Conservation (phyloP, 2,113 vertebrate species). For the Ceyx cyanopectus region DNA sequence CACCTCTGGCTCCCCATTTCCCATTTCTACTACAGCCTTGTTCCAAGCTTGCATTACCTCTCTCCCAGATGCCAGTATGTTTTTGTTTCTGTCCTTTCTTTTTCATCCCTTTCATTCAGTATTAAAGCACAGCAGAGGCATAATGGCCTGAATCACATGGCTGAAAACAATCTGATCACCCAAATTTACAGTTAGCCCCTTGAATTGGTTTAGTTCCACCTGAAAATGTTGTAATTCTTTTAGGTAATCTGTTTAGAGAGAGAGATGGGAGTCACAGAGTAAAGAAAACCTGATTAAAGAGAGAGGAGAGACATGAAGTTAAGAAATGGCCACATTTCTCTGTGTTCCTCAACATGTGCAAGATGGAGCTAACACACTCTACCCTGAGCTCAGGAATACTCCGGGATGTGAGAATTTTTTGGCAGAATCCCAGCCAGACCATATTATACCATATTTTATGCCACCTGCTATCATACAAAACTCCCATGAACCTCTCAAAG, state of each 20-base stretch:
- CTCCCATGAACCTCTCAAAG: rapidly evolving
- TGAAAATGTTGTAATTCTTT: not conserved
- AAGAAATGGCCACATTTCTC: rapidly evolving
- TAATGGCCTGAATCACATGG: rapidly evolving
- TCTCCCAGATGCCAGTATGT: not conserved
- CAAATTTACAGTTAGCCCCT: not conserved
- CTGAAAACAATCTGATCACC: rapidly evolving
- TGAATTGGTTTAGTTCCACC: not conserved
- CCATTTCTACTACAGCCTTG: not conserved
- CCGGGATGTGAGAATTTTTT: not conserved
- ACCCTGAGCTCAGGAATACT: rapidly evolving
- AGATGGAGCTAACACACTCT: rapidly evolving
- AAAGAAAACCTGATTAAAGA: not conserved
- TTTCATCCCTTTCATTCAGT: not conserved
- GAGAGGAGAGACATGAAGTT: not conserved
- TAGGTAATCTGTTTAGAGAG: not conserved
- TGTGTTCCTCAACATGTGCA: not conserved
- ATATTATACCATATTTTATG: rapidly evolving
- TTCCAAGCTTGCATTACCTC: not conserved
- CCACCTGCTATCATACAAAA: not conserved
- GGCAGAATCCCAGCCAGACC: not conserved
- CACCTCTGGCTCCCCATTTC: not conserved
- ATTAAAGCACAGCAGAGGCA: not conserved
- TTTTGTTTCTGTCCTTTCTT: not conserved
- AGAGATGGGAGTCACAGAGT: not conserved